These are phyloP conservation scores for Coelopa frigida DNA, from an alignment of 1,140 invertebrate species.

Conservation along the genomic window DNA sequence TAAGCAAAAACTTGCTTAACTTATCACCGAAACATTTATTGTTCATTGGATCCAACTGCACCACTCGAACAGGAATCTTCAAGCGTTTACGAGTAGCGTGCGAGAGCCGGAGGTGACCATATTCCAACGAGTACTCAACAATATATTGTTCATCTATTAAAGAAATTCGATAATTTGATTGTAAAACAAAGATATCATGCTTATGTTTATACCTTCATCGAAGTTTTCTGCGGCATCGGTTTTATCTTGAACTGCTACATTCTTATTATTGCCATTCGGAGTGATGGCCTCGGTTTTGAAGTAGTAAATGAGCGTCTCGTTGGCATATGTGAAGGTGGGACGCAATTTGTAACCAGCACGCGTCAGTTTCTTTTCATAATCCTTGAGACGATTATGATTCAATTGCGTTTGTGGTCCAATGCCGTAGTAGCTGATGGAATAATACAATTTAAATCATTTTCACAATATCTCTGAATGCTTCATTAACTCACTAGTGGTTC, in stretches of 20 bases:
- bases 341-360: constrained; percentile 23
- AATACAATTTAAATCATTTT: background rate
- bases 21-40: constrained; percentile 91
- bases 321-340: constrained; percentile 25
- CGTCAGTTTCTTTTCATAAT: constrained; percentile 25
- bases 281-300: constrained; percentile 17
- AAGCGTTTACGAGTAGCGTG: constrained; percentile 73
- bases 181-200: background rate
- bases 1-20: constrained; percentile 82
- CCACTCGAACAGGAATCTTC: constrained; percentile 88
- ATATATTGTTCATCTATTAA: constrained; percentile 91
- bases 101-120: constrained; percentile 88
- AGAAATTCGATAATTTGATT: constrained; percentile 15
- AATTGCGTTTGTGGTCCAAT: constrained; percentile 34
- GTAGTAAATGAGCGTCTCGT: constrained; percentile 36
- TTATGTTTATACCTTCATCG: constrained; percentile 4
- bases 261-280: constrained; percentile 1
- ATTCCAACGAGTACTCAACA: constrained; percentile 95
- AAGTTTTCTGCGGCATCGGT: constrained; percentile 6
- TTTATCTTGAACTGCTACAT: constrained; percentile 1
- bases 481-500: constrained; percentile 23
- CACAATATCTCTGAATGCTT: background rate
- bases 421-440: constrained; percentile 19
- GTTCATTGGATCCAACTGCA: constrained; percentile 79
- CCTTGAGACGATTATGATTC: constrained; percentile 25